A percentile compares a stretch with the other conserved stretches of the same genome.
These are phyloP conservation scores for Guaruba guarouba DNA, from an alignment of 2,113 vertebrate genomes.

Conservation along the genomic window DNA sequence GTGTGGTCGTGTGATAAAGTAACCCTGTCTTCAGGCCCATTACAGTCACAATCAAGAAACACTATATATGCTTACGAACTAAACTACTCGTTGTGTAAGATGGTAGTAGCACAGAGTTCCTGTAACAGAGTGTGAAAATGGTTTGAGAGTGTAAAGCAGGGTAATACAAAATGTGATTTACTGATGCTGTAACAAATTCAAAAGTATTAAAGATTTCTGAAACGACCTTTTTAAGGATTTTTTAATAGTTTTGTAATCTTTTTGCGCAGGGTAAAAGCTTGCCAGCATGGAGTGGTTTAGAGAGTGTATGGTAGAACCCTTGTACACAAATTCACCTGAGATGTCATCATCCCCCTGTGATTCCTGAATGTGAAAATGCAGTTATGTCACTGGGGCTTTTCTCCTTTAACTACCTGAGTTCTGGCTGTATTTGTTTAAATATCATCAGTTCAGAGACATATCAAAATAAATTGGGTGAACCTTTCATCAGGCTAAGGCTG, in stretches of 20 bases:
- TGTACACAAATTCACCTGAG: neutral
- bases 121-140: accelerated
- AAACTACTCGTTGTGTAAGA: neutral
- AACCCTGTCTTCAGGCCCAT: neutral
- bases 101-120: neutral
- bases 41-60: neutral
- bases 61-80: neutral
- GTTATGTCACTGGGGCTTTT: neutral
- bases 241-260: neutral
- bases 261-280: neutral
- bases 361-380: neutral
- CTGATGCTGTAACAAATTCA: neutral
- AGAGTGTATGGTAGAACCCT: neutral
- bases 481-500: neutral
- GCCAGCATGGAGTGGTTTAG: neutral
- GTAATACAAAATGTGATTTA: neutral
- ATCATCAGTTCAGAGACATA: neutral
- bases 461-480: neutral
- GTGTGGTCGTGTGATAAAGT: neutral
- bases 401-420: neutral
- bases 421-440: neutral
- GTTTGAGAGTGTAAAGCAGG: neutral
- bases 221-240: neutral
- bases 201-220: constrained; percentile 9
- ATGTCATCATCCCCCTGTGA: neutral